phyloP scores from a whole-genome alignment of 2,113 vertebrate genomes.

The Alaudala cheleensis region DNA sequence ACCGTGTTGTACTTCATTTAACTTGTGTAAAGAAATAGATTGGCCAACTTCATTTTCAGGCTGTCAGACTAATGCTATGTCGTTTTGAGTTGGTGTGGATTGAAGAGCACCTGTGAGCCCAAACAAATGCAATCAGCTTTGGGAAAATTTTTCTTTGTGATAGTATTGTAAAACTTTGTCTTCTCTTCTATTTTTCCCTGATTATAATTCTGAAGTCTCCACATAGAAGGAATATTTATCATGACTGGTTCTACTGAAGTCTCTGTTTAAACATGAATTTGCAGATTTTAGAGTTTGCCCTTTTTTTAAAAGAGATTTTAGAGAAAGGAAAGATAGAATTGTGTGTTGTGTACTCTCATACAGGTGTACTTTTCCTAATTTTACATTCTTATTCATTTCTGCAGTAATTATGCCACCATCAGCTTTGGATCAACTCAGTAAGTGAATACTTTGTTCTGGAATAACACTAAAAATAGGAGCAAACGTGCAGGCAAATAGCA shows the following conservation, averaged over 20 bases:
- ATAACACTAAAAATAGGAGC: background rate
- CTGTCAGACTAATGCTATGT: background rate
- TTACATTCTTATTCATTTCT: conserved; percentile 37
- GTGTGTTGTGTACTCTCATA: background rate
- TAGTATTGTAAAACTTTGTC: background rate
- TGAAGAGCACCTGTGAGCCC: background rate
- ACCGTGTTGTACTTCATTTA: background rate
- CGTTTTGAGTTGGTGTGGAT: background rate
- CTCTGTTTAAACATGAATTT: background rate
- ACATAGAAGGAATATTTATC: background rate
- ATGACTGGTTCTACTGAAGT: background rate
- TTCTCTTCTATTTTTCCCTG: background rate
- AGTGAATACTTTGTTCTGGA: conserved; percentile 68
- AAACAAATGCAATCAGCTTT: background rate
- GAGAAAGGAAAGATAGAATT: background rate
- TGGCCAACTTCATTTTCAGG: accelerated
- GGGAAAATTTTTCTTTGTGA: background rate
- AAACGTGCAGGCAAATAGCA: background rate
- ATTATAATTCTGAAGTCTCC: background rate
- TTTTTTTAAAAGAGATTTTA: background rate
- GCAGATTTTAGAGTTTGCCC: background rate
- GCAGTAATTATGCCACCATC: conserved; percentile 98
- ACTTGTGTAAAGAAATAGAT: background rate
- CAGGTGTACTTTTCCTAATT: background rate
- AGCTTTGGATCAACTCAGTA: conserved; percentile 97